These are phyloP conservation scores for Leucoptera coffeella DNA, from an alignment of 2,888 invertebrate species.

Conservation along the genomic window DNA sequence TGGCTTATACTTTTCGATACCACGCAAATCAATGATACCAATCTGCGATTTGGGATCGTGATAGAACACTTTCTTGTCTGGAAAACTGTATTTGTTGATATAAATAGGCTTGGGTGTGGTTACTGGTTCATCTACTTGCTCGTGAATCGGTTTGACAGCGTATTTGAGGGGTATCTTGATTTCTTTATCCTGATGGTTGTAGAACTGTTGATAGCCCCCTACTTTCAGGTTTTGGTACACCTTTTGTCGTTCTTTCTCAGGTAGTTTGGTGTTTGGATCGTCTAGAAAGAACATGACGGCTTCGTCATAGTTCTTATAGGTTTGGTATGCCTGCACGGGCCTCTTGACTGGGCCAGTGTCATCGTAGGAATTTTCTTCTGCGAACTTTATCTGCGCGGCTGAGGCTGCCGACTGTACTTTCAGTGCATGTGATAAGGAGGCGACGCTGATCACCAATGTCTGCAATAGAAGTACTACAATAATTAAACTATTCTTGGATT, in stretches of 20 bases:
- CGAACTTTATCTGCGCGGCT: slow-evolving; percentile 28
- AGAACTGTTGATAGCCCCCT: slow-evolving; percentile 6
- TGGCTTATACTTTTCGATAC: not conserved
- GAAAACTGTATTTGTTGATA: slow-evolving; percentile 3
- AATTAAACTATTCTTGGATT: slow-evolving; percentile 3
- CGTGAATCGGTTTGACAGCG: not conserved
- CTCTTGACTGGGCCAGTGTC: slow-evolving; percentile 34
- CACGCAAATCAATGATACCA: slow-evolving; percentile 1
- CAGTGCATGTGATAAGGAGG: slow-evolving; percentile 3
- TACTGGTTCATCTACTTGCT: too few species aligned
- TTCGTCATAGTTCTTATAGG: slow-evolving; percentile 25
- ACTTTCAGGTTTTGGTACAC: slow-evolving; percentile 16
- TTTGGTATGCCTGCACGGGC: slow-evolving; percentile 24
- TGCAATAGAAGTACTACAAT: slow-evolving; percentile 3
- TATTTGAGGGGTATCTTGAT: not conserved
- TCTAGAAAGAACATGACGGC: slow-evolving; percentile 25
- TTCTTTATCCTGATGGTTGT: slow-evolving; percentile 1
- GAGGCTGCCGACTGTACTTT: slow-evolving; percentile 20
- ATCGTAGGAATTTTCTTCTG: slow-evolving; percentile 37
- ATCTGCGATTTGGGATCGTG: slow-evolving; percentile 1
- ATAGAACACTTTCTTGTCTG: slow-evolving; percentile 3
- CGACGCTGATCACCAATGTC: too few species aligned
- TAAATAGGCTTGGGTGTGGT: too few species aligned
- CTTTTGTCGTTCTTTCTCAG: slow-evolving; percentile 20
- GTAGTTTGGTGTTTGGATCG: slow-evolving; percentile 33